Percentiles rank a stretch among this genome's conserved stretches.
These are phyloP conservation scores for Lepidocyrtinus sp. DNA, from an alignment of 2,888 invertebrate genomes.

Conservation along the genomic window DNA sequence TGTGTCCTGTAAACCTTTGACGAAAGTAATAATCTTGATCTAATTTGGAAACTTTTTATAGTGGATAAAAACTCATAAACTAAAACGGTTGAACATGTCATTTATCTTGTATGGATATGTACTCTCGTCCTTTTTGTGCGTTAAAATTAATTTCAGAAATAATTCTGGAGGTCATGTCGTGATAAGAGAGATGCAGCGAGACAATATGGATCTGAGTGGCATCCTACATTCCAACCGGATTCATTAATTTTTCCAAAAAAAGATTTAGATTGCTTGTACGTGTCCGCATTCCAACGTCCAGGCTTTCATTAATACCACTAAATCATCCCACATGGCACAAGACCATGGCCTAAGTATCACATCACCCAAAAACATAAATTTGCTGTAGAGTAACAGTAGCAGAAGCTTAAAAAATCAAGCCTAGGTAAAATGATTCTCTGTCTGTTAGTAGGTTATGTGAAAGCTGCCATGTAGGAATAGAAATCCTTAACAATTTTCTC, in stretches of 20 bases:
- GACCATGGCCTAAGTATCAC: no score
- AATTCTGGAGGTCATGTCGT: background rate
- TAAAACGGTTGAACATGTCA: no score
- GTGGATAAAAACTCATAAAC: no score
- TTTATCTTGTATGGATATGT: background rate
- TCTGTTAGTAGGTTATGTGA: background rate
- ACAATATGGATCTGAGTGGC: no score
- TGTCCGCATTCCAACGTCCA: slow-evolving; percentile 42
- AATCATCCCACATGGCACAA: no score
- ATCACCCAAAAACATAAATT: slow-evolving; percentile 3
- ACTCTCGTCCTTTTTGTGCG: background rate
- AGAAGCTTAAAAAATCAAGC: slow-evolving; percentile 1
- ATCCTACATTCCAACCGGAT: slow-evolving; percentile 40
- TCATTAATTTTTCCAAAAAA: slow-evolving; percentile 32
- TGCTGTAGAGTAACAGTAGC: background rate
- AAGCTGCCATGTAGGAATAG: no score
- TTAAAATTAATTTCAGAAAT: background rate
- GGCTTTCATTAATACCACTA: slow-evolving; percentile 46
- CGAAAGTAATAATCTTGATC: no score
- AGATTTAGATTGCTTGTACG: slow-evolving; percentile 35
- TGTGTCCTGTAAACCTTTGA: no score
- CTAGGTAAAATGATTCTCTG: slow-evolving; percentile 37
- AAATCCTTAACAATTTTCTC: no score
- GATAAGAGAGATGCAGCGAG: no score
- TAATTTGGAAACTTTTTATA: no score